These are phyloP conservation scores for Formicarius rufipectus DNA, from an alignment of 2,113 vertebrate genomes.

Conservation along the genomic window DNA sequence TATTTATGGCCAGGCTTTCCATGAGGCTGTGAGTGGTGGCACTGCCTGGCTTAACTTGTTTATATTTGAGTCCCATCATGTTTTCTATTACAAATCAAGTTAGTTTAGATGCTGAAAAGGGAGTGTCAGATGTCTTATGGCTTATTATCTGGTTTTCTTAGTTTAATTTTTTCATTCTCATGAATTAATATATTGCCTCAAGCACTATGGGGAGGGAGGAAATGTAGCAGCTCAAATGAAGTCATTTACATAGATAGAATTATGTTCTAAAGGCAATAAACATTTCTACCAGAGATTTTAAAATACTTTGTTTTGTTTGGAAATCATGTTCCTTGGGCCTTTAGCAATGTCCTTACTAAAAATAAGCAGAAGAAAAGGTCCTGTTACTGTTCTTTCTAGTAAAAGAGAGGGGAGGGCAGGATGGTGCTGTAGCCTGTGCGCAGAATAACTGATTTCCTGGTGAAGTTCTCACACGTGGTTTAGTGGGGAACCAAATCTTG, in stretches of 20 bases:
- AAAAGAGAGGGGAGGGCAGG: background rate
- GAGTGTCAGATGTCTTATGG: constrained; percentile 14
- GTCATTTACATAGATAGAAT: background rate
- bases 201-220: background rate
- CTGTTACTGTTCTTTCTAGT: background rate
- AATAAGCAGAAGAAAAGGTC: background rate
- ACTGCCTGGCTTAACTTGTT: background rate
- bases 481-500: background rate
- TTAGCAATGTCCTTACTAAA: background rate
- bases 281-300: background rate
- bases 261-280: background rate
- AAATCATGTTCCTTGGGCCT: background rate
- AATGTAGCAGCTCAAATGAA: background rate
- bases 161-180: constrained; percentile 20
- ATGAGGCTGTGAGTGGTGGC: background rate
- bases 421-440: background rate
- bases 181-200: constrained; percentile 7
- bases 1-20: background rate
- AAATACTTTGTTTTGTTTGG: background rate
- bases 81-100: constrained; percentile 27
- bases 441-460: background rate
- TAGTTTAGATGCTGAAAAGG: constrained; percentile 21
- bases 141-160: constrained; percentile 17
- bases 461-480: background rate
- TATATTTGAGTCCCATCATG: background rate